A percentile compares a stretch with the other conserved stretches of the same genome.
These are phyloP conservation scores for Eucidaris tribuloides DNA, from an alignment of 35 echinoderm and acorn worm genomes.

Conservation along the genomic window DNA sequence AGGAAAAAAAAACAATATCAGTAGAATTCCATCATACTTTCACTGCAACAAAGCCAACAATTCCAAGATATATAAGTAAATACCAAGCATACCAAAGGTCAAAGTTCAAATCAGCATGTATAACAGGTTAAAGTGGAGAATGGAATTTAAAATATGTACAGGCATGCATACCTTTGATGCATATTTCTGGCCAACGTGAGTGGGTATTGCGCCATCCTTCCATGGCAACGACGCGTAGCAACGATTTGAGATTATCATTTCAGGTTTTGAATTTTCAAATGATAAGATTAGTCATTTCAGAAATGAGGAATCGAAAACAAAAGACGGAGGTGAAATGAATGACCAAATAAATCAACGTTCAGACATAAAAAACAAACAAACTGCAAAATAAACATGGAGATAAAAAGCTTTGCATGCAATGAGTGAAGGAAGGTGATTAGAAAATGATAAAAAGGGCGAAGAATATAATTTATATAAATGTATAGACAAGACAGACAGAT, in stretches of 20 bases:
- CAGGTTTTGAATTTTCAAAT: background rate
- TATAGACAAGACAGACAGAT: too few species aligned
- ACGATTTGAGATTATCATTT: background rate
- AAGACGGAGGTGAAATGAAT: background rate
- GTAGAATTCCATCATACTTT: background rate
- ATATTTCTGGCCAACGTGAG: background rate
- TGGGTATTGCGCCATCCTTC: constrained; percentile 13
- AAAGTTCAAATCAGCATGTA: background rate
- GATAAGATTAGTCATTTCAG: background rate
- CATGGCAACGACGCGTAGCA: background rate
- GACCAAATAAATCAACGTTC: background rate
- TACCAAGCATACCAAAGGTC: constrained; percentile 25
- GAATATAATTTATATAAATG: constrained; percentile 3
- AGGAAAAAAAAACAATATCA: background rate
- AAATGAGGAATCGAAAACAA: background rate
- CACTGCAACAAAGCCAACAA: background rate
- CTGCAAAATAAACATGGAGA: too few species aligned
- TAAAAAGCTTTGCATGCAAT: background rate
- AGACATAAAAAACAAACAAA: background rate
- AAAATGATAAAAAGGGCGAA: constrained; percentile 8
- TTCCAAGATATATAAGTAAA: background rate
- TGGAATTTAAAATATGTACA: background rate
- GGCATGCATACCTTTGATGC: constrained; percentile 20
- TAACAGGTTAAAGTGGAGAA: background rate
- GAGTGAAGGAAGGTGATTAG: background rate